Base-by-base conservation (phyloP, 2,113 vertebrate species). In the Datnioides undecimradiatus region DNA sequence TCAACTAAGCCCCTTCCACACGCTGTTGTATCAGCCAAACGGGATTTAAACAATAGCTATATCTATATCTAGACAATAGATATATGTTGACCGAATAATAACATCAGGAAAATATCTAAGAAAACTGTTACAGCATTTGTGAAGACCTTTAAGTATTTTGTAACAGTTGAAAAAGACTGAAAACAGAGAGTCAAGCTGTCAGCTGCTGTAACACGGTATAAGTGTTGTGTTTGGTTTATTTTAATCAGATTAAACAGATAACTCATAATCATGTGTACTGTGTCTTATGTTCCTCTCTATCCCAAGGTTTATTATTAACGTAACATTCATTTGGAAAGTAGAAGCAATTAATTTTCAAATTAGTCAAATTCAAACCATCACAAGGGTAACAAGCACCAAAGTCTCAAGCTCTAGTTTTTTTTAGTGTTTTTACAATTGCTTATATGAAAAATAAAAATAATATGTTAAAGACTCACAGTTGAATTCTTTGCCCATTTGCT, bases 391-490 rank as follows among this genome's bases (percentile, higher is more conserved):
- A 17, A 33, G 0, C 21, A 45, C 52, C 27, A 1, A 31, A 14
- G 3, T 40, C 12, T 46, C 6, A 36, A 19, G 17, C 12, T 43
- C 12, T 43, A 54, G 7, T 34, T 66, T 74, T n/a, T 12, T 14
- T 13, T 48, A 54, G 7, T 34, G 57, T 74, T n/a, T 12, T 14
- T 13, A 21, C 8, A 46, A 11, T 38, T 1, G 31, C 17, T 6
- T n/a, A 0, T 3, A 33, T 48, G 31, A 60, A 33, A 45, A 14
- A 41, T n/a, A n/a, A 52, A 55, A 66, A 12, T 16, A 23, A 58
- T 8, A 36, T n/a, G 6, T 34, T 19, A 74, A 64, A 57, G 31
- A 91, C 94, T 94, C 80, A 95, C 94, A 57, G 79, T 92, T 88
- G 48, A 90, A 88, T 21, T 87, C 87, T 17, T 66, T 80, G 77